Percentiles rank a stretch among this genome's conserved stretches.
Evolutionary conservation across 2,888 invertebrate species (phyloP).

Genomic region (Neelides folsomi): DNA sequence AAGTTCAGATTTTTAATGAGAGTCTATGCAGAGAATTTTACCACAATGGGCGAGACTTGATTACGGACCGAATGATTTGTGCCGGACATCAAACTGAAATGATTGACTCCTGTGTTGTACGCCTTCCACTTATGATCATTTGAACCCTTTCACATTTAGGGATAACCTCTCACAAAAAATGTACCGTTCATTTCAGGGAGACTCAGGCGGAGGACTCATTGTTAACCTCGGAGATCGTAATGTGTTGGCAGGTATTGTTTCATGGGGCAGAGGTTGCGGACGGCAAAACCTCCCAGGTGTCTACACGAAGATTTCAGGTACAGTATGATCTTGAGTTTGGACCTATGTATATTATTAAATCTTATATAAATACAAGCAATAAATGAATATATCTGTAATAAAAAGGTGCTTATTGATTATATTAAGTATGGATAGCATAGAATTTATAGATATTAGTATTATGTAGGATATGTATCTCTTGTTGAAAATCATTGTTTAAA

Average conservation of each 20-base stretch:
- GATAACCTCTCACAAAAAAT: not conserved
- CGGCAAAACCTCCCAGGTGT: slow-evolving; percentile 28
- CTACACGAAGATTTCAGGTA: slow-evolving; percentile 18
- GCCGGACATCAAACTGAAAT: slow-evolving; percentile 24
- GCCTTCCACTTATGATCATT: not conserved
- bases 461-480: no score
- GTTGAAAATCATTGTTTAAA: no score
- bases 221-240: slow-evolving; percentile 34
- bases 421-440: no score
- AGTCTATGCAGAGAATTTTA: slow-evolving; percentile 20
- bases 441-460: no score
- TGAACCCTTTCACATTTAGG: not conserved
- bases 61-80: slow-evolving; percentile 27
- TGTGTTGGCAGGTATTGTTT: slow-evolving; percentile 38
- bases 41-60: slow-evolving; percentile 17
- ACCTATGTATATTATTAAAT: no score
- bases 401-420: no score
- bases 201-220: slow-evolving; percentile 39
- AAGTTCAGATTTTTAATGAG: slow-evolving; percentile 25
- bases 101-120: slow-evolving; percentile 27
- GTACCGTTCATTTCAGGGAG: slow-evolving; percentile 35
- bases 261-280: slow-evolving; percentile 36
- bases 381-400: no score
- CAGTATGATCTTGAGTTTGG: no score
- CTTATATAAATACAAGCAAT: no score